Evolutionary conservation across 30 jellyfish, hydroid and myxozoan genomes (phyloP).

Genomic region (Chrysaora quinquecirrha): DNA sequence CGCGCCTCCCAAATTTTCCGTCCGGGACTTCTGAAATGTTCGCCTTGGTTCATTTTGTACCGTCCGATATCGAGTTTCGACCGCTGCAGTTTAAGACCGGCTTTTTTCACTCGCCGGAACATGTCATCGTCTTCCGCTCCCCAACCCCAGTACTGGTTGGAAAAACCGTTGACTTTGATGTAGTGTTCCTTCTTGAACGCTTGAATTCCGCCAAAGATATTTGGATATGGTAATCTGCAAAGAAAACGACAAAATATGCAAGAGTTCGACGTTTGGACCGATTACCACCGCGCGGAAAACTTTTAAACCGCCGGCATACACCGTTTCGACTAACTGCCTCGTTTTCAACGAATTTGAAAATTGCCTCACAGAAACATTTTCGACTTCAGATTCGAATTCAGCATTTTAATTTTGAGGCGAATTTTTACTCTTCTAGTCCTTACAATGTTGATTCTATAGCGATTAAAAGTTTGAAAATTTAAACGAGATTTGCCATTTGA

Average conservation of each 20-base stretch:
- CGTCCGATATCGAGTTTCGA: conserved; percentile 6
- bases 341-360: too few relatives aligned
- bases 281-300: too few relatives aligned
- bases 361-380: too few relatives aligned
- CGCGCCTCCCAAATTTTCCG: conserved; percentile 17
- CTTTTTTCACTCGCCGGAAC: not conserved
- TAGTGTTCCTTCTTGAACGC: conserved; percentile 25
- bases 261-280: too few relatives aligned
- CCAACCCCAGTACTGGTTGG: conserved; percentile 65
- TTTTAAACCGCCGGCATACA: too few relatives aligned
- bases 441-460: too few relatives aligned
- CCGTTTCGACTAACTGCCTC: too few relatives aligned
- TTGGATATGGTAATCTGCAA: conserved; percentile 28
- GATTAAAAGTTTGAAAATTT: too few relatives aligned
- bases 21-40: conserved; percentile 13
- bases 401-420: too few relatives aligned
- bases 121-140: conserved; percentile 58
- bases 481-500: too few relatives aligned
- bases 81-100: conserved; percentile 5
- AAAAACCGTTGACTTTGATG: conserved; percentile 24
- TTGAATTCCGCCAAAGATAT: conserved; percentile 36
- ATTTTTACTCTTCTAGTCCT: too few relatives aligned
- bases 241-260: not conserved
- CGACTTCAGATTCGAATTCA: too few relatives aligned
- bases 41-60: conserved; percentile 11